These are phyloP conservation scores for Lycia hirtaria DNA, from an alignment of 2,888 invertebrate genomes.

Conservation along the genomic window DNA sequence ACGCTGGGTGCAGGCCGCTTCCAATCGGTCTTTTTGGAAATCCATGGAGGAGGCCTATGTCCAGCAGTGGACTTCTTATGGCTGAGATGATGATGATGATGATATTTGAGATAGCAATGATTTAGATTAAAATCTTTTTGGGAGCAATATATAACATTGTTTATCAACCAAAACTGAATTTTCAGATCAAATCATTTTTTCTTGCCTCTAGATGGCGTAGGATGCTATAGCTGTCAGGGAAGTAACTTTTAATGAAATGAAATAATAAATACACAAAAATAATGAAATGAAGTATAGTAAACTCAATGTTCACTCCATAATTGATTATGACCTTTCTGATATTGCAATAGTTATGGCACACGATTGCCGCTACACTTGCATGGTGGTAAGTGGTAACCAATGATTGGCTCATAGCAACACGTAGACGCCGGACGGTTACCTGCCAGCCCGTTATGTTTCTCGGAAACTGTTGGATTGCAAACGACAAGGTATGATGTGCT, in stretches of 20 bases:
- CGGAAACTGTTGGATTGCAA: constrained; percentile 41
- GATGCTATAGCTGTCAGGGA: not conserved
- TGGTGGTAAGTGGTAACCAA: constrained; percentile 24
- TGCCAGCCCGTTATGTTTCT: constrained; percentile 42
- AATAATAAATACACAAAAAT: not conserved
- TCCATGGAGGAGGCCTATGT: no score
- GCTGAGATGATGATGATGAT: no score
- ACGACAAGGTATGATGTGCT: constrained; percentile 32
- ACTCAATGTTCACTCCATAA: constrained; percentile 34
- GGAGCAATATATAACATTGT: no score
- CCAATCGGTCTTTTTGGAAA: no score
- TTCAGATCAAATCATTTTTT: no score
- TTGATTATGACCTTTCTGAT: constrained; percentile 41
- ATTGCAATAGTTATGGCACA: constrained; percentile 42
- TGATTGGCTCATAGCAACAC: constrained; percentile 39
- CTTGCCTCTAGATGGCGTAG: no score
- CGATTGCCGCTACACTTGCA: constrained; percentile 31
- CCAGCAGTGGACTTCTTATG: no score
- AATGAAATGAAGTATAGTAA: constrained; percentile 1
- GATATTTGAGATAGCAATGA: no score
- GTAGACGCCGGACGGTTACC: constrained; percentile 36
- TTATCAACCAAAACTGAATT: no score
- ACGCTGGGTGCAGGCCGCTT: no score
- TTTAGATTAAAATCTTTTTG: no score
- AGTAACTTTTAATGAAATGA: no score